Conservation (phyloP, 2,888 invertebrate genomes). For the Eristalinus sepulchralis region DNA sequence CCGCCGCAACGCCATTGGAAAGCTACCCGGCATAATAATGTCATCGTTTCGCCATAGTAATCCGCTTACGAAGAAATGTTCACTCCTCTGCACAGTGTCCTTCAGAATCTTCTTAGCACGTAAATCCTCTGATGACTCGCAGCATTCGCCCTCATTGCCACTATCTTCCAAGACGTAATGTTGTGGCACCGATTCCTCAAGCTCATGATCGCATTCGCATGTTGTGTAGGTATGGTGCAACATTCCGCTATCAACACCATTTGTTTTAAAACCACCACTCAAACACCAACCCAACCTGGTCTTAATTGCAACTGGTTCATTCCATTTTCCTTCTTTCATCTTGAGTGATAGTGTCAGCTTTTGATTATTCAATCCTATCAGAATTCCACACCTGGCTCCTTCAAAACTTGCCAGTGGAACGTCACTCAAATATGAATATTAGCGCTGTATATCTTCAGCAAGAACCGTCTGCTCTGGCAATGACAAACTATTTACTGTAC, state of each 20-base stretch:
- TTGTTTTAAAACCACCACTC: constrained; percentile 6
- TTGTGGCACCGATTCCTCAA: constrained; percentile 42
- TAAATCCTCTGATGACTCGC: constrained; percentile 4
- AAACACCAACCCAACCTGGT: constrained; percentile 61
- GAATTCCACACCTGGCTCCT: constrained; percentile 3
- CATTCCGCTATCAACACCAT: background rate
- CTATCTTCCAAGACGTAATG: constrained; percentile 12
- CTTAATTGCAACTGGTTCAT: constrained; percentile 58
- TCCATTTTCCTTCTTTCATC: constrained; percentile 39
- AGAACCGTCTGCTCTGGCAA: background rate
- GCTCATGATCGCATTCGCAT: constrained; percentile 46
- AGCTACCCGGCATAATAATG: constrained; percentile 22
- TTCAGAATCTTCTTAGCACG: constrained; percentile 30
- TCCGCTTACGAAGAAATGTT: constrained; percentile 53
- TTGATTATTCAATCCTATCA: constrained; percentile 61
- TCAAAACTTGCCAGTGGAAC: constrained; percentile 17
- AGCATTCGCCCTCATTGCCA: background rate
- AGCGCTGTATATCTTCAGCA: background rate
- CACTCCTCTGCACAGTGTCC: constrained; percentile 16
- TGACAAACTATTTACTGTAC: background rate
- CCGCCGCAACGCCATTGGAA: constrained; percentile 52
- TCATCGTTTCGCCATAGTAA: constrained; percentile 70
- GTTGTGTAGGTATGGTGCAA: constrained; percentile 29
- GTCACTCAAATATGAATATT: constrained; percentile 47
- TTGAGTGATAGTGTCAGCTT: constrained; percentile 43